Evolutionary conservation across 2,113 vertebrate genomes (phyloP).

Genomic region (Corythoichthys haematopterus): DNA sequence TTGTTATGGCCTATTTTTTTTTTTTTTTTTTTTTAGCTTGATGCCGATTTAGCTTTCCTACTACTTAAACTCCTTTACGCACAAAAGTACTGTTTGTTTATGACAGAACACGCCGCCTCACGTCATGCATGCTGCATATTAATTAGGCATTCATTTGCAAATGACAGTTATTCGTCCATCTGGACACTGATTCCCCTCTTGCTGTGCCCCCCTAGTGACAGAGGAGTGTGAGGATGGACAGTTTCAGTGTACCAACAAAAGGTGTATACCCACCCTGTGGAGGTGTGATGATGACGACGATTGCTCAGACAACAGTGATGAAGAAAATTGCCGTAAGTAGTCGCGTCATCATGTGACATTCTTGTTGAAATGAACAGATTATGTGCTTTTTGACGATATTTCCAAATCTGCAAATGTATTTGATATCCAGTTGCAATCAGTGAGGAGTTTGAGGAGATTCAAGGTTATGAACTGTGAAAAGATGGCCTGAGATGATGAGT

Average conservation of each 20-base stretch:
- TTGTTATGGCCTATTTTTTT: conserved; percentile 7
- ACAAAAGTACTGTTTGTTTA: not conserved
- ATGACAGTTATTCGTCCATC: conserved; percentile 52
- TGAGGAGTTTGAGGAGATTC: no score
- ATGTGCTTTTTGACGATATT: not conserved
- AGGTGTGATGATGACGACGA: conserved; percentile 95
- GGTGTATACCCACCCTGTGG: conserved; percentile 92
- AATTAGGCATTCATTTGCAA: conserved; percentile 69
- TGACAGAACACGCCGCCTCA: not conserved
- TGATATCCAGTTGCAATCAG: no score
- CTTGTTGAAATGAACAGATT: not conserved
- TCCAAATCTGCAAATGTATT: no score
- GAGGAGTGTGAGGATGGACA: conserved; percentile 87
- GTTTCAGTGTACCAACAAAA: conserved; percentile 90
- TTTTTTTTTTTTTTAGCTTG: not conserved
- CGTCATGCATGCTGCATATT: conserved; percentile 56
- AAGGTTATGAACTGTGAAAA: no score
- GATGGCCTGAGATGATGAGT: no score
- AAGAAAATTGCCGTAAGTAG: conserved; percentile 93
- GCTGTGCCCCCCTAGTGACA: conserved; percentile 41
- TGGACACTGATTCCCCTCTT: conserved; percentile 16
- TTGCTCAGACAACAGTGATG: conserved; percentile 94
- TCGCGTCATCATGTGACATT: not conserved
- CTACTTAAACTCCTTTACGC: not conserved
- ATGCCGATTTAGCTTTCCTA: not conserved